Evolutionary conservation across 2,113 vertebrate species (phyloP).

Genomic region (Phrynocephalus versicolor): DNA sequence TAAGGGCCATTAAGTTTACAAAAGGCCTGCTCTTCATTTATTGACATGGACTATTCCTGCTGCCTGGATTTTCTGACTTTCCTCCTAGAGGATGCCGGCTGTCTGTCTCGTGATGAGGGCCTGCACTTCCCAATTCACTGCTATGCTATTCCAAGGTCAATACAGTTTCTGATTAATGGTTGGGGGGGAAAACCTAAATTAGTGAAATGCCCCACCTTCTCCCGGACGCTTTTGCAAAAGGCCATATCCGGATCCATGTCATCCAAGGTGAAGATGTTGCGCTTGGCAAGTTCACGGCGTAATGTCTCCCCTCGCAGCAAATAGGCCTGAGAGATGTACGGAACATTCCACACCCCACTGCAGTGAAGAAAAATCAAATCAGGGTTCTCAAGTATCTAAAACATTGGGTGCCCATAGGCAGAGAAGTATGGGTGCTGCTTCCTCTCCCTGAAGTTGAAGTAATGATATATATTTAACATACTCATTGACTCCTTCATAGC

Average conservation of each 20-base stretch:
- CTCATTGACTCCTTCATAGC: no score
- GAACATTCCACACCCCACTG: constrained; percentile 83
- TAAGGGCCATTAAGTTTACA: no score
- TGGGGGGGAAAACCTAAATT: no score
- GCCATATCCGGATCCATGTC: constrained; percentile 79
- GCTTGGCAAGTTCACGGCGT: constrained; percentile 64
- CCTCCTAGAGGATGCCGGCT: no score
- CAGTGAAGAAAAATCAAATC: not conserved
- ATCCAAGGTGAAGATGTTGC: constrained; percentile 69
- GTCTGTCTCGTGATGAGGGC: no score
- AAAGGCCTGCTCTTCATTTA: no score
- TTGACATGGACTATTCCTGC: no score
- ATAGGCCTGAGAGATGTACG: constrained; percentile 79
- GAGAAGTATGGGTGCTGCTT: not conserved
- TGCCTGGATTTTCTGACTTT: no score
- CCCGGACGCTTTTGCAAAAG: constrained; percentile 77
- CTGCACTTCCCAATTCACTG: no score
- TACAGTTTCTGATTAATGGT: not conserved
- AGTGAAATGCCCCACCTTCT: constrained; percentile 62
- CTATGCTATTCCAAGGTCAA: not conserved
- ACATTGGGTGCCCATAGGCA: not conserved
- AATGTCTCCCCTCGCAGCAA: constrained; percentile 73
- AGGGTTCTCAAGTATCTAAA: not conserved
- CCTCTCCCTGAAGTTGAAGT: no score
- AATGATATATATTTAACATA: not conserved